These are phyloP conservation scores for Polymixis flavicincta DNA, from an alignment of 2,888 invertebrate genomes.

Conservation along the genomic window DNA sequence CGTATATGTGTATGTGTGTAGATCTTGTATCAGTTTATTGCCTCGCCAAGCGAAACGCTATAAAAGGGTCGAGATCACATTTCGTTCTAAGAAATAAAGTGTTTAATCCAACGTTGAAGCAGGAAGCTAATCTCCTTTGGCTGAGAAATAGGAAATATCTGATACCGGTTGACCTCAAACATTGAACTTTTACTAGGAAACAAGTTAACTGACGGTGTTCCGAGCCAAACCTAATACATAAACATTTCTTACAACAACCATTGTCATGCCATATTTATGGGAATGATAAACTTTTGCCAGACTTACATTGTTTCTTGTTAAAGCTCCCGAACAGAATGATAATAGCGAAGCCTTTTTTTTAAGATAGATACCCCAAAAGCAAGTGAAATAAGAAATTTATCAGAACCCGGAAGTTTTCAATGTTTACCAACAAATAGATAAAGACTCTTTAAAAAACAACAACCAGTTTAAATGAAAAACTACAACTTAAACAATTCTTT, in stretches of 20 bases:
- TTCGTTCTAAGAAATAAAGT: constrained; percentile 54
- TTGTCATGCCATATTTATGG: constrained; percentile 12
- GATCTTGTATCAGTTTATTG: constrained; percentile 46
- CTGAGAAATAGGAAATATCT: constrained; percentile 53
- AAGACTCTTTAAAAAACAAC: neutral
- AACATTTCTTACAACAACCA: constrained; percentile 24
- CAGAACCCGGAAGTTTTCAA: neutral
- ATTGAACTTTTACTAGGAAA: constrained; percentile 47
- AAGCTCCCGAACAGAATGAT: constrained; percentile 13
- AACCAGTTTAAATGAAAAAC: neutral
- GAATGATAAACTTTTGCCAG: constrained; percentile 6
- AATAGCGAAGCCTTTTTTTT: constrained; percentile 1
- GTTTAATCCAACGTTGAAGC: constrained; percentile 40
- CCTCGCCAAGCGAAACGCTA: constrained; percentile 39
- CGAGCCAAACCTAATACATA: constrained; percentile 4
- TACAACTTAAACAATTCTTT: neutral
- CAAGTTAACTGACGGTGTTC: constrained; percentile 10
- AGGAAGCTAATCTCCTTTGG: constrained; percentile 54
- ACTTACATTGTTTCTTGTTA: neutral
- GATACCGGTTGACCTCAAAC: constrained; percentile 59
- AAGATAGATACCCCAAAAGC: neutral
- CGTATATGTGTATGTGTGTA: neutral
- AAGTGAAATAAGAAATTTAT: constrained; percentile 15
- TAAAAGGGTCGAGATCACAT: constrained; percentile 50
- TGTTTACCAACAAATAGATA: neutral